Conservation (phyloP, 1,140 invertebrate species). For the Drosophila orena region DNA sequence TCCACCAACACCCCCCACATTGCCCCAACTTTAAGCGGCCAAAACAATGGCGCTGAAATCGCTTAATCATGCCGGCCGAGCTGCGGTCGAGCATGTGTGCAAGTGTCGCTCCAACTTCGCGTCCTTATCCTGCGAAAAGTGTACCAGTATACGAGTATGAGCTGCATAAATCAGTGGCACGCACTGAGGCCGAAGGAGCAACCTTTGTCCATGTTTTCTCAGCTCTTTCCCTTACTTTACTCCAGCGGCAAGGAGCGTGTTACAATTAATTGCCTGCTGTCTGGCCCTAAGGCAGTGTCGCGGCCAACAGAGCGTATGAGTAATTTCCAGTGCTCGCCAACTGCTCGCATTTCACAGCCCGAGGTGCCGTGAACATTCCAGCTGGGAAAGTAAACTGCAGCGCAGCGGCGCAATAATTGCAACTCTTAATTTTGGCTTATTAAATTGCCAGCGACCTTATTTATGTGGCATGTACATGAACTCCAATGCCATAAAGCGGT, state of each 20-base stretch:
- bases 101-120: conserved; percentile 8
- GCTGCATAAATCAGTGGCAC: conserved; percentile 74
- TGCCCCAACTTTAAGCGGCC: conserved; percentile 33
- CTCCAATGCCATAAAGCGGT: conserved; percentile 24
- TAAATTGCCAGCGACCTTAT: conserved; percentile 58
- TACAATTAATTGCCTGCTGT: conserved; percentile 67
- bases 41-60: conserved; percentile 81
- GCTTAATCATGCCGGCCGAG: conserved; percentile 77
- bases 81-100: conserved; percentile 73
- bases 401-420: conserved; percentile 24
- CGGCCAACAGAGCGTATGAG: conserved; percentile 61
- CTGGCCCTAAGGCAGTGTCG: conserved; percentile 22
- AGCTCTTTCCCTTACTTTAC: conserved; percentile 14
- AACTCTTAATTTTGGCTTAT: conserved; percentile 58
- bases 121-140: conserved; percentile 3
- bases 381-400: conserved; percentile 5
- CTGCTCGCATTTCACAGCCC: conserved; percentile 20
- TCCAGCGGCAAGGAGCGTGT: conserved; percentile 42
- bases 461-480: conserved; percentile 33
- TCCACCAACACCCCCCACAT: too few relatives aligned
- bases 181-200: conserved; percentile 43
- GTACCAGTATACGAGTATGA: conserved; percentile 19
- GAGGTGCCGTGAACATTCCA: conserved; percentile 3
- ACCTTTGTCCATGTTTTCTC: conserved; percentile 47
- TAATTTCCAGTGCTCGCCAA: conserved; percentile 39